Percentiles rank a stretch among this genome's conserved stretches.
phyloP scores from a whole-genome alignment of 2,888 invertebrate species.

The Cataglyphis livida region DNA sequence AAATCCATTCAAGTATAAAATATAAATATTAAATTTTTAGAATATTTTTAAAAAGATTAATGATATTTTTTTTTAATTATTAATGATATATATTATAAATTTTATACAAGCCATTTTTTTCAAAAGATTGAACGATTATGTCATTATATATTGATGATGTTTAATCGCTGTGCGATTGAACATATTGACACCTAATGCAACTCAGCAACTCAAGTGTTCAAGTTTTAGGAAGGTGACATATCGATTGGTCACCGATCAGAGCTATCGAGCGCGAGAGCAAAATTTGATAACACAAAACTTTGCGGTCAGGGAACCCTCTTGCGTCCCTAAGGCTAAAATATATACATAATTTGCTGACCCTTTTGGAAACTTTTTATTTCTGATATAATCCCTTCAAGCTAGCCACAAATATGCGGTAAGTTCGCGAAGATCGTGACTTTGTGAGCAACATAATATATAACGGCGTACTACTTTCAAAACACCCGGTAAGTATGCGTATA shows the following conservation, averaged over 20 bases:
- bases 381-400: not conserved
- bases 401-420: not conserved
- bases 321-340: slow-evolving; percentile 7
- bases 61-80: not conserved
- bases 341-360: slow-evolving; percentile 20
- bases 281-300: slow-evolving; percentile 8
- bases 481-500: slow-evolving; percentile 26
- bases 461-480: slow-evolving; percentile 1
- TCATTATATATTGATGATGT: not conserved
- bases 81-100: not conserved
- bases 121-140: not conserved
- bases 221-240: not conserved
- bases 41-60: not conserved
- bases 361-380: not conserved
- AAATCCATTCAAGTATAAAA: not conserved
- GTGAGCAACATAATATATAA: not conserved
- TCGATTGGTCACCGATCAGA: slow-evolving; percentile 24
- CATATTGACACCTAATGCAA: slow-evolving; percentile 1
- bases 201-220: not conserved
- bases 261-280: slow-evolving; percentile 5
- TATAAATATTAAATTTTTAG: not conserved
- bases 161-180: not conserved
- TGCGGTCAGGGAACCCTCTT: not conserved
- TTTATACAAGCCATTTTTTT: not conserved
- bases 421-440: not conserved